Percentiles rank a stretch among this genome's conserved stretches.
phyloP scores from a whole-genome alignment of 2,113 vertebrate genomes.

The Mustelus asterias region DNA sequence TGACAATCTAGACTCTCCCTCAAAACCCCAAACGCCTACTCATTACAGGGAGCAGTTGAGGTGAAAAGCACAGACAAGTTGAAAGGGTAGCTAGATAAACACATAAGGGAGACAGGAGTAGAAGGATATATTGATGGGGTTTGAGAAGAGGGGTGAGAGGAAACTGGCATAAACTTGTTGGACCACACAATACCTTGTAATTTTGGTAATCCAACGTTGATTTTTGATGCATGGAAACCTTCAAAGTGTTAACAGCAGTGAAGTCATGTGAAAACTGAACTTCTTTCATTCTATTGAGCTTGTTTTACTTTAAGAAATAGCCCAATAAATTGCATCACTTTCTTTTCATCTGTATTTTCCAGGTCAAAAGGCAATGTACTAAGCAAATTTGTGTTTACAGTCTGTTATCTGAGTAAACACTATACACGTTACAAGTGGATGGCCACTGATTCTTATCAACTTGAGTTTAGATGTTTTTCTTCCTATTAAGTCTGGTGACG shows the following conservation, averaged over 20 bases:
- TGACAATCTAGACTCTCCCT: no score
- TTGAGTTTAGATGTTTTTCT: constrained; percentile 30
- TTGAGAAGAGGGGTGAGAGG: no score
- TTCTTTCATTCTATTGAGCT: background rate
- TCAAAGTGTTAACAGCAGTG: background rate
- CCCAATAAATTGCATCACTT: background rate
- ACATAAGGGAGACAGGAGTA: background rate
- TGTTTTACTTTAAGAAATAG: background rate
- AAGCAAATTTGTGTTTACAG: constrained; percentile 7
- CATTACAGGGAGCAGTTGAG: background rate
- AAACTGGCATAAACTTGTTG: background rate
- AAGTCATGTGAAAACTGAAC: constrained; percentile 2
- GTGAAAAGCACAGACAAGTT: background rate
- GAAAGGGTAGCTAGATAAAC: background rate
- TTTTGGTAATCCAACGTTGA: background rate
- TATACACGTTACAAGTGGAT: constrained; percentile 8
- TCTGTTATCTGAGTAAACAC: constrained; percentile 13
- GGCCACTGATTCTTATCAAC: constrained; percentile 25
- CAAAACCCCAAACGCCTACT: no score
- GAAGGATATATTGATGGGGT: background rate
- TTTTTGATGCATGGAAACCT: background rate
- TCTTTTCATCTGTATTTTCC: constrained; percentile 25
- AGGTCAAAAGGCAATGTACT: background rate
- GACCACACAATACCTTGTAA: background rate
- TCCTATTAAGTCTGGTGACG: constrained; percentile 30